These are phyloP conservation scores for Pomacea canaliculata DNA, from an alignment of 2,888 invertebrate genomes.

Conservation along the genomic window DNA sequence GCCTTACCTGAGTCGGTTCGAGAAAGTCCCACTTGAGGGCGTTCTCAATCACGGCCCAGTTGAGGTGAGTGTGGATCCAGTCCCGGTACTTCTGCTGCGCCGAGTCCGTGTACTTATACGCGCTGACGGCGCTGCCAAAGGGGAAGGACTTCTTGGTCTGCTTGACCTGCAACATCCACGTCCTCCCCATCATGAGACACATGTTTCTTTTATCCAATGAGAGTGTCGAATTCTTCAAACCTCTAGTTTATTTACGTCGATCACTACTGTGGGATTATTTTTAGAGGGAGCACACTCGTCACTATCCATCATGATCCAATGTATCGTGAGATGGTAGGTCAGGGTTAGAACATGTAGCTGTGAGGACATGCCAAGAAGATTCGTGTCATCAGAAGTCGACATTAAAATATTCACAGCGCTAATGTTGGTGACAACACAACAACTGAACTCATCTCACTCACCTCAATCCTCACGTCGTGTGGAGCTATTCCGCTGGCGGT, in stretches of 20 bases:
- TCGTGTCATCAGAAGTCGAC: no score
- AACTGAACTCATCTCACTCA: no score
- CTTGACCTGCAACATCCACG: constrained; percentile 4
- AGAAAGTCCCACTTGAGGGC: constrained; percentile 26
- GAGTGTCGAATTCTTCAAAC: no score
- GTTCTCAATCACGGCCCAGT: constrained; percentile 28
- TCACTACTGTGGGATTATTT: no score
- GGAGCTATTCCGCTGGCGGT: no score
- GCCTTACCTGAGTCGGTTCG: constrained; percentile 9
- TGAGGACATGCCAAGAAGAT: not conserved
- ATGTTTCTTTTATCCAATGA: not conserved
- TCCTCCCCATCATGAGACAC: not conserved
- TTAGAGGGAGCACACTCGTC: no score
- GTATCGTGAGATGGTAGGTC: no score
- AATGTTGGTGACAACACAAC: no score
- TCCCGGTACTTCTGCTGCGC: constrained; percentile 21
- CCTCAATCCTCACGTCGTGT: no score
- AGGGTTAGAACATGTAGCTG: not conserved
- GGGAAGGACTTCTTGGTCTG: constrained; percentile 31
- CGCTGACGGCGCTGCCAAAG: constrained; percentile 26
- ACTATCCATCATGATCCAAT: not conserved
- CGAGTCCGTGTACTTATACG: constrained; percentile 19
- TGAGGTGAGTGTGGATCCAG: constrained; percentile 30
- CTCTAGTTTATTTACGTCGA: no score
- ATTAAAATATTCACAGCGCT: no score